A percentile compares a stretch with the other conserved stretches of the same genome.
These are phyloP conservation scores for Oryzaephilus surinamensis DNA, from an alignment of 1,140 invertebrate genomes.

Conservation along the genomic window DNA sequence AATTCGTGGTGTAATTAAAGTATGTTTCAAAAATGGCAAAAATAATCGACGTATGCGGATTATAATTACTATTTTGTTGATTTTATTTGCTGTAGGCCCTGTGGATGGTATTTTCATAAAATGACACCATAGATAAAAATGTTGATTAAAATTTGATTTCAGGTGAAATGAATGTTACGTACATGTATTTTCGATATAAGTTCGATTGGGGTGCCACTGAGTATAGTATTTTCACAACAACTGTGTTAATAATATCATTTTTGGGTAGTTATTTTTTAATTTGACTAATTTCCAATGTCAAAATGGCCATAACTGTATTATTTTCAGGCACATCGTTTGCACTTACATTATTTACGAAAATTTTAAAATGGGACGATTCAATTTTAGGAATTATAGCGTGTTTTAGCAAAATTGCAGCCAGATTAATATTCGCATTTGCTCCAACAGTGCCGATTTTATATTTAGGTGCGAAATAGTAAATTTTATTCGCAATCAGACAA, in stretches of 20 bases:
- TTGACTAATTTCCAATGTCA: constrained; percentile 2
- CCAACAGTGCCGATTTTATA: constrained; percentile 61
- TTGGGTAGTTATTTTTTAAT: no score
- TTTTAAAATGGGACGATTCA: constrained; percentile 65
- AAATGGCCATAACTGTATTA: no score
- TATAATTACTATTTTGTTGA: constrained; percentile 25
- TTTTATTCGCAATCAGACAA: no score
- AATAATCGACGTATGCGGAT: constrained; percentile 21
- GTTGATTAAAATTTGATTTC: no score
- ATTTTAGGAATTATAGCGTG: constrained; percentile 65
- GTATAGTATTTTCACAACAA: constrained; percentile 30
- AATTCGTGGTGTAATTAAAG: constrained; percentile 22
- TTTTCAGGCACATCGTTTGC: constrained; percentile 60
- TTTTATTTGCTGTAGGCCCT: constrained; percentile 30
- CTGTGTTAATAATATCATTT: constrained; percentile 19
- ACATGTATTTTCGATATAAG: constrained; percentile 26
- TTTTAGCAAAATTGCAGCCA: constrained; percentile 62
- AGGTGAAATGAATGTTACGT: constrained; percentile 29
- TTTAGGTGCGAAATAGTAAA: no score
- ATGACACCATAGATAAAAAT: no score
- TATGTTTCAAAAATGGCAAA: constrained; percentile 22
- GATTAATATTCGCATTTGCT: constrained; percentile 69
- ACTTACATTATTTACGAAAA: constrained; percentile 62
- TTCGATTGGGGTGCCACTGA: constrained; percentile 29
- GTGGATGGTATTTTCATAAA: no score